A percentile compares a stretch with the other conserved stretches of the same genome.
Conservation (phyloP, 2,113 vertebrate species). For the Pitta sordida region DNA sequence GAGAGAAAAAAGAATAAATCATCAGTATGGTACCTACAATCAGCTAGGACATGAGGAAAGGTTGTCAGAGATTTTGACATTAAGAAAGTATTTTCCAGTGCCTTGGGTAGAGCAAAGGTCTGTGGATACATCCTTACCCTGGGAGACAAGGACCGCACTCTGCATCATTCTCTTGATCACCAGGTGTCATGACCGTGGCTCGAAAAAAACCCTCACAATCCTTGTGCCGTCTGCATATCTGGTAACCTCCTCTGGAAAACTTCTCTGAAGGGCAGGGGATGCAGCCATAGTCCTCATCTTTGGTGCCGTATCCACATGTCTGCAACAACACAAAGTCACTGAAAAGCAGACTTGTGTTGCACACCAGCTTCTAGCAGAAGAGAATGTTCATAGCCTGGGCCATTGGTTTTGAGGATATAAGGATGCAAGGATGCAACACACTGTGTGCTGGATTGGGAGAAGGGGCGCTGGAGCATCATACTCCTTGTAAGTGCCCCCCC, state of each 20-base stretch:
- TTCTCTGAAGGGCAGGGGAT: constrained; percentile 88
- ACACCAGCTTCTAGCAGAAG: background rate
- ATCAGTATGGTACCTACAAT: background rate
- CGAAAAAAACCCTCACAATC: constrained; percentile 92
- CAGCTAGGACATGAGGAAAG: background rate
- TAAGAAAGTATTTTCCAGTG: background rate
- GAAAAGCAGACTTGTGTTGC: background rate
- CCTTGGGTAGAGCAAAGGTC: background rate
- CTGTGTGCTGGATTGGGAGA: background rate
- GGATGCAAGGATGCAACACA: accelerated
- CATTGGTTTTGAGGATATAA: background rate
- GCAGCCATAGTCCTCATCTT: constrained; percentile 91
- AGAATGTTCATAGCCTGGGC: background rate
- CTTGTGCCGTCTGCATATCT: constrained; percentile 95
- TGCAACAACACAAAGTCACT: constrained; percentile 52
- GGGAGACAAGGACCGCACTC: constrained; percentile 94
- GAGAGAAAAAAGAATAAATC: background rate
- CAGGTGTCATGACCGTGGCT: constrained; percentile 84
- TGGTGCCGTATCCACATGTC: constrained; percentile 91
- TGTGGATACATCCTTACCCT: constrained; percentile 72
- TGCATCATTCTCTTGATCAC: constrained; percentile 88
- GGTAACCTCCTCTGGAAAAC: constrained; percentile 95
- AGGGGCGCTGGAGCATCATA: background rate
- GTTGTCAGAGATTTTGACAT: background rate
- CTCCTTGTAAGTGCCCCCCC: background rate